Base-by-base conservation (phyloP, 2,888 invertebrate genomes). In the Heliconius charithonia region DNA sequence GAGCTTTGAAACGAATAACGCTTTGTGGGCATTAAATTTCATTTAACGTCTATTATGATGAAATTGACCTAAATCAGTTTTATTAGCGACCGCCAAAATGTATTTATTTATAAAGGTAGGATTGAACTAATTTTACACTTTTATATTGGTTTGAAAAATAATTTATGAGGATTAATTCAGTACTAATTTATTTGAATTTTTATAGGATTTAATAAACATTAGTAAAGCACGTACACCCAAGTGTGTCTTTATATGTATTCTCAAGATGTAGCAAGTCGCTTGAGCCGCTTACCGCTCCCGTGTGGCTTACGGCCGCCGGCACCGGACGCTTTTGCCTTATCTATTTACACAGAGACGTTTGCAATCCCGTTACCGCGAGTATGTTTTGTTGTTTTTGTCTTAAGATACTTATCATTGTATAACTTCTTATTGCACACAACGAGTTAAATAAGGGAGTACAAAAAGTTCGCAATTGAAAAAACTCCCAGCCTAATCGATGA, bases 241-340 rank as follows among this genome's bases (percentile, higher is more conserved):
- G 22, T 63, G 63, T 74, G 29, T 74, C 16, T 29, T 72, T 59
- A 72, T 59, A 56, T 74, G 73, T 74, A 80, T 59, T 37, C 51
- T 66, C 51, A 32, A 81, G 79, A 78, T 80, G 81, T 66, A 79
- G 85, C 83, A 83, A 83, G 84, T 83, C 83, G 84, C 81, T 85
- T 90, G 91, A 91, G 89, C 91, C 85, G 90, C 91, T 93, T 92
- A 92, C 87, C 85, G 86, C 85, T 85, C 86, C 84, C 85, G 29
- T 62, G 82, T 83, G 86, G 88, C 87, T 88, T 89, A 88, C 86
- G 86, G 84, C 84, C 82, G 81, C 82, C 83, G 83, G 79, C 83
- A 51, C 72, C 81, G 83, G 85, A 83, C 85, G 84, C 81, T 84
- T 80, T 78, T 63, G 80, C 79, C 86, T 88, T 92, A 92, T 92